Evolutionary conservation across 2,113 vertebrate genomes (phyloP), one percentile per base, ranked within the genome.

Genomic region (Dolichotis patagonum): DNA sequence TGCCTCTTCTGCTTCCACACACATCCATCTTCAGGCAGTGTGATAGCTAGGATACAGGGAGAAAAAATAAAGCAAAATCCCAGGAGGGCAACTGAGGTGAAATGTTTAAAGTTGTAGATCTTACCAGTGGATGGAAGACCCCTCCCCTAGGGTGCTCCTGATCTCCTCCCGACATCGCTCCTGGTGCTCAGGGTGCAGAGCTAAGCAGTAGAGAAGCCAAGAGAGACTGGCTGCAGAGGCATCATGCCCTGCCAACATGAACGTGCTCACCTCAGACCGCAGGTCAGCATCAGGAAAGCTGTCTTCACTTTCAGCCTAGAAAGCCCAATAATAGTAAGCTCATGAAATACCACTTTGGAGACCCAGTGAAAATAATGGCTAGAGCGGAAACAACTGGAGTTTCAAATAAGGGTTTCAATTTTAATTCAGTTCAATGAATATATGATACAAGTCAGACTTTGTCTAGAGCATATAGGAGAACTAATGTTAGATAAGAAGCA

Each of bases 241-340:
- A 89, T 99, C 99, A 14, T 99, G 99, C 49, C 99, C 99, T 88
- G 98, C 98, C 84, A 99, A 98, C 99, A 99, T 98, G 96, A 99
- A 99, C 2, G 99, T 99, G 98, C 99, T 99, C 97, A 99, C 99
- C 62, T 99, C 99, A 5, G 98, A 98, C 32, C 95, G 94, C 7
- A 99, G 63, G 58, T 98, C 99, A 94, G 98, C 97, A 88, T 99
- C 98, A 1, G 99, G 98, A 58, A 99, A 98, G 75, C 98, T 98
- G 67, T 98, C 98, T 54, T 98, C 97, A 5, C 98, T 97, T 97
- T 99, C 99, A 97, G 99, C 99, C 99, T 99, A 88, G 54, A 84
- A 91, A 49, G 20, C 26, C 82, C 9, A 92, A 43, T 20, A 63
- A 69, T 38, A 32, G 49, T 4, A 80, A 5, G 67, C 91, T 69